A percentile compares a stretch with the other conserved stretches of the same genome.
Conservation (phyloP, 2,113 vertebrate genomes). For the Nothobranchius kuhntae region DNA sequence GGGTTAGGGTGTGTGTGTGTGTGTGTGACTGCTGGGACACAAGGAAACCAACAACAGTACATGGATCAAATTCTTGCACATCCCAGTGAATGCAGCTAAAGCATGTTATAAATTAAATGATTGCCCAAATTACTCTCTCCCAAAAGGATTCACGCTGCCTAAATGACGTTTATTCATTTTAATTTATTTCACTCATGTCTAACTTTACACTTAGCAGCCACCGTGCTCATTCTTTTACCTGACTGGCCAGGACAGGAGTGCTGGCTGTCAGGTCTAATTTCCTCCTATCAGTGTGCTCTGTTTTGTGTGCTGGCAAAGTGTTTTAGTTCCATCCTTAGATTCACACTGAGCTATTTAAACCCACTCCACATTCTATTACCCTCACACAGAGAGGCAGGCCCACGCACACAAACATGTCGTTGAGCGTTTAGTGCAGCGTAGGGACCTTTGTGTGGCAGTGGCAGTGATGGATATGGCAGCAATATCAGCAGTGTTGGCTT, state of each 20-base stretch:
- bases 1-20: no score
- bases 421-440: slow-evolving; percentile 52
- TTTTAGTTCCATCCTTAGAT: slow-evolving; percentile 25
- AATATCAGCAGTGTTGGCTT: slow-evolving; percentile 64
- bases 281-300: neutral
- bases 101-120: no score
- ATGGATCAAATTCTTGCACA: no score
- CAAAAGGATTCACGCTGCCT: no score
- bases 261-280: slow-evolving; percentile 71
- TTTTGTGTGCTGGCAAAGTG: slow-evolving; percentile 56
- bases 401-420: neutral
- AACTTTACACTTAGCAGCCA: slow-evolving; percentile 18
- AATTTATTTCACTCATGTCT: no score
- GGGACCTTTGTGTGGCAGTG: slow-evolving; percentile 63
- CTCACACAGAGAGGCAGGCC: slow-evolving; percentile 12
- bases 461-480: slow-evolving; percentile 72
- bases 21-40: no score
- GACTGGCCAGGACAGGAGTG: slow-evolving; percentile 53
- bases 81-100: no score
- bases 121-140: no score
- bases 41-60: no score
- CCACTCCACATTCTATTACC: slow-evolving; percentile 27
- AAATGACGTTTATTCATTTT: no score
- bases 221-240: slow-evolving; percentile 41
- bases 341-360: slow-evolving; percentile 58